Conservation (phyloP, 2,797 vertebrate species). For the Aldrovandia affinis region DNA sequence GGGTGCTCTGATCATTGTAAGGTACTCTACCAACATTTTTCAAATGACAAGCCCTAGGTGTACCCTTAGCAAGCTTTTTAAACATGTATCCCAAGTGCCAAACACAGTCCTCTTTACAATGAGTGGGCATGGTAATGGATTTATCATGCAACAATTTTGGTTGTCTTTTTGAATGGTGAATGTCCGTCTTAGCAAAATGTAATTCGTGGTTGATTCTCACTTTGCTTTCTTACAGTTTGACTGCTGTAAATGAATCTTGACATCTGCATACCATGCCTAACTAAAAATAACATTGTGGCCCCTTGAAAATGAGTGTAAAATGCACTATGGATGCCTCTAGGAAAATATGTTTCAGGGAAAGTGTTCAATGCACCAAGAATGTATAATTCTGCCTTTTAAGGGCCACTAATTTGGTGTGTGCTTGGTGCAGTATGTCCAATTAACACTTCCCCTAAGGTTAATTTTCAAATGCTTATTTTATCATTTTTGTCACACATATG, state of each 20-base stretch:
- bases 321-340: neutral
- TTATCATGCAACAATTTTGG: neutral
- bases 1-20: neutral
- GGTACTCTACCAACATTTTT: neutral
- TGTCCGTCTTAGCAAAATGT: neutral
- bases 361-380: conserved; percentile 41
- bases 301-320: neutral
- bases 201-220: neutral
- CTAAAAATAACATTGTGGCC: neutral
- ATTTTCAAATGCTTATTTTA: neutral
- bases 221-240: no score
- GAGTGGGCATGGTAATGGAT: neutral
- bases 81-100: neutral
- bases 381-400: conserved; percentile 53
- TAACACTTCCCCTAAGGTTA: neutral
- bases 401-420: neutral
- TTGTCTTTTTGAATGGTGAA: neutral
- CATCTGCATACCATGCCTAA: neutral
- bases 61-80: neutral
- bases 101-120: neutral
- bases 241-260: neutral
- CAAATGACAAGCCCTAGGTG: neutral
- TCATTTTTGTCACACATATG: conserved; percentile 13
- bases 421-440: neutral
- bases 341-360: conserved; percentile 46